A percentile compares a stretch with the other conserved stretches of the same genome.
These are phyloP conservation scores for Endomychus coccineus DNA, from an alignment of 2,888 invertebrate genomes.

Conservation along the genomic window DNA sequence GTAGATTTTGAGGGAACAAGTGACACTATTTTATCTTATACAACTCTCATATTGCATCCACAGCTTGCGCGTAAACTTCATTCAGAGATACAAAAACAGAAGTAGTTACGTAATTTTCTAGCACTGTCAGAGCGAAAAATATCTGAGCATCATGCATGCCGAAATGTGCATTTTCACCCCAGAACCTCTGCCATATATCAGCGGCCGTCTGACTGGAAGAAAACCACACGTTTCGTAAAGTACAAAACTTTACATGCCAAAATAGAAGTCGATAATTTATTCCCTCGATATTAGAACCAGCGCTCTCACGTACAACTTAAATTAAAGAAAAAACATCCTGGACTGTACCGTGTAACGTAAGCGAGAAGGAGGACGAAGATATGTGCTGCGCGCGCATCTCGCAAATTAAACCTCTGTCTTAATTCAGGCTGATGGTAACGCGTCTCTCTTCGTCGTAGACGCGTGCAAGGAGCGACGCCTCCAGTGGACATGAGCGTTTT, in stretches of 20 bases:
- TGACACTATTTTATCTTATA: too few relatives aligned
- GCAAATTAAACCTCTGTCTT: not conserved
- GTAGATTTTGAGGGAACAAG: too few relatives aligned
- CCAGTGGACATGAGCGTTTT: constrained; percentile 8
- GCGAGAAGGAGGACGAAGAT: constrained; percentile 1
- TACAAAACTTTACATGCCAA: not conserved
- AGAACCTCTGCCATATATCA: too few relatives aligned
- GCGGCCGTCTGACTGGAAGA: constrained; percentile 1
- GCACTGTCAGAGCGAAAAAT: too few relatives aligned
- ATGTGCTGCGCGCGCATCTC: not conserved
- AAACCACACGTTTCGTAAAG: not conserved
- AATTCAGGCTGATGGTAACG: not conserved
- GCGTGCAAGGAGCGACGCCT: not conserved
- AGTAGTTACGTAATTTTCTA: too few relatives aligned
- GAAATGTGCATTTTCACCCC: too few relatives aligned
- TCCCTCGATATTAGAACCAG: not conserved
- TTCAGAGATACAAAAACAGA: too few relatives aligned
- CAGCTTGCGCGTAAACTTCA: too few relatives aligned
- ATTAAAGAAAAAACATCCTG: not conserved
- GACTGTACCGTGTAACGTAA: not conserved
- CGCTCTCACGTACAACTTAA: not conserved
- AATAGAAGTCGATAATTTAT: constrained; percentile 1
- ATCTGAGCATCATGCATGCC: too few relatives aligned
- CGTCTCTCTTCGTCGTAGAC: not conserved
- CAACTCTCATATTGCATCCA: too few relatives aligned